Percentiles rank a stretch among this genome's conserved stretches.
phyloP scores from a whole-genome alignment of 1,140 invertebrate genomes.

The Panagrolaimus sp. region DNA sequence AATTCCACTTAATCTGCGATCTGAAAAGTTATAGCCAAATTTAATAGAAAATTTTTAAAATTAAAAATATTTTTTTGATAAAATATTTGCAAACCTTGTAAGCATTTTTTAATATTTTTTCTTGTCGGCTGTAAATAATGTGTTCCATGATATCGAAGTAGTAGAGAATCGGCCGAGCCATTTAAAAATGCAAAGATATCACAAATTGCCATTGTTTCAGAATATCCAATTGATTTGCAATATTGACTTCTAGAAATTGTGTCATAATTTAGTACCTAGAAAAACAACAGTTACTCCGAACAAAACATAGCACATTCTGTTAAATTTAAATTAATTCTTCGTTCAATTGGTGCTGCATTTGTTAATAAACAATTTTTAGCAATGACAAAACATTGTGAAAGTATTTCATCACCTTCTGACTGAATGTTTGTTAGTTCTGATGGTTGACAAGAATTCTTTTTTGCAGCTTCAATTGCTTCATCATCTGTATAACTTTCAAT shows the following conservation, averaged over 20 bases:
- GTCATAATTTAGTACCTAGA: neutral
- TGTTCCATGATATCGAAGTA: neutral
- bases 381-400: neutral
- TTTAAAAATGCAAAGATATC: slow-evolving; percentile 5
- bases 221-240: slow-evolving; percentile 1
- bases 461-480: neutral
- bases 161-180: neutral
- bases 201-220: neutral
- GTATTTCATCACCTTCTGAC: neutral
- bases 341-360: neutral
- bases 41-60: no score
- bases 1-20: no score
- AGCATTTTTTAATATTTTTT: neutral
- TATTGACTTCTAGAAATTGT: neutral
- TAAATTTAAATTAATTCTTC: neutral
- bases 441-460: neutral
- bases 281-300: neutral
- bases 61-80: no score
- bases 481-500: slow-evolving; percentile 3
- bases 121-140: slow-evolving; percentile 1
- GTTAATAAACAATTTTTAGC: neutral
- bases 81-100: neutral
- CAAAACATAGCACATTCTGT: slow-evolving; percentile 8
- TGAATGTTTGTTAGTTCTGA: no score
- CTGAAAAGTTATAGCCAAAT: no score